Conservation (phyloP, 2,797 vertebrate genomes). For the Ataeniobius toweri region DNA sequence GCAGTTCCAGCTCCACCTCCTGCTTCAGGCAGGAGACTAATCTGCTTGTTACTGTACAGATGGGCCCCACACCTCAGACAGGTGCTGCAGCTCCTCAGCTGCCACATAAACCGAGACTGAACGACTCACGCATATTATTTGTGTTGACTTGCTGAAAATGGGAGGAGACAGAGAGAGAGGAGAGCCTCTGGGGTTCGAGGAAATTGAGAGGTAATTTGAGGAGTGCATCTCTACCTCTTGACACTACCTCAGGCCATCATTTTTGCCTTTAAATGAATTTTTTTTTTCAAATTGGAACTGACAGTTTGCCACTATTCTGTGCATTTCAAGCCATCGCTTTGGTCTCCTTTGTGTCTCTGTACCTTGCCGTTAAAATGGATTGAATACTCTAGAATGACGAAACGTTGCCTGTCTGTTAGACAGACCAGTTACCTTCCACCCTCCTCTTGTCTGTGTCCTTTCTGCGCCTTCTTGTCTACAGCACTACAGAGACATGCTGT, state of each 20-base stretch:
- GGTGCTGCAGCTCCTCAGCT: slow-evolving; percentile 50
- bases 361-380: slow-evolving; percentile 14
- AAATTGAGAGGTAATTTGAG: slow-evolving; percentile 61
- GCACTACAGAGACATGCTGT: slow-evolving; percentile 24
- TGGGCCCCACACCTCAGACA: slow-evolving; percentile 68
- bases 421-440: slow-evolving; percentile 47
- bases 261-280: slow-evolving; percentile 5
- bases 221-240: slow-evolving; percentile 50
- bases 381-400: slow-evolving; percentile 16
- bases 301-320: not conserved
- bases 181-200: slow-evolving; percentile 39
- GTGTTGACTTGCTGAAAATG: slow-evolving; percentile 44
- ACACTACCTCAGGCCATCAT: slow-evolving; percentile 43
- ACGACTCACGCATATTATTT: slow-evolving; percentile 47
- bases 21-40: slow-evolving; percentile 63
- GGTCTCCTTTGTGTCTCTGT: slow-evolving; percentile 6
- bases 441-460: slow-evolving; percentile 63
- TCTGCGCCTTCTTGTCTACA: slow-evolving; percentile 33
- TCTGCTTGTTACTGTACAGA: slow-evolving; percentile 67
- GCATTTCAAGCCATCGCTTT: slow-evolving; percentile 15
- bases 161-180: slow-evolving; percentile 43
- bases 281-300: not conserved
- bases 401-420: slow-evolving; percentile 32
- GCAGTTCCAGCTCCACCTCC: slow-evolving; percentile 54
- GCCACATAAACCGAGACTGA: slow-evolving; percentile 38